Conservation (phyloP, 2,888 invertebrate genomes). For the Lacanobia oleracea region DNA sequence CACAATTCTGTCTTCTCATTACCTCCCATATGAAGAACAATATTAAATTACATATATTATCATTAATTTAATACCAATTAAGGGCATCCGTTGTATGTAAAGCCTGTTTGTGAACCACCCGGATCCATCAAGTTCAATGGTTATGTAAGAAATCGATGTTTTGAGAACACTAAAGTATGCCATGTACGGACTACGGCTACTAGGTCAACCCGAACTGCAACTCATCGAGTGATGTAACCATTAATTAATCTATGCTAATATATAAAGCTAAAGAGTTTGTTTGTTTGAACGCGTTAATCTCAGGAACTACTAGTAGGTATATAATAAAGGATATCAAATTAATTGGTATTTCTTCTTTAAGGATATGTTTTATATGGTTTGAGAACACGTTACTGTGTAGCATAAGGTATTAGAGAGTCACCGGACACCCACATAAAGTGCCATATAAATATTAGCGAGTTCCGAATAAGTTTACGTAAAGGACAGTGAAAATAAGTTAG, state of each 20-base stretch:
- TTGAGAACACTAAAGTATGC: constrained; percentile 51
- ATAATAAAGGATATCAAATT: constrained; percentile 15
- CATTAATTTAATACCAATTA: constrained; percentile 46
- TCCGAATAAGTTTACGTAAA: constrained; percentile 64
- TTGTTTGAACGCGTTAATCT: too few relatives aligned
- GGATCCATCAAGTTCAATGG: constrained; percentile 51
- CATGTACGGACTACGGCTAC: constrained; percentile 49
- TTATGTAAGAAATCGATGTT: constrained; percentile 59
- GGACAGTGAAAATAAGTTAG: constrained; percentile 74
- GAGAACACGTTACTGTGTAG: constrained; percentile 4
- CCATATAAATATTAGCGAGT: constrained; percentile 22
- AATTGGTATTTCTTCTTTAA: not conserved
- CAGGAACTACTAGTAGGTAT: too few relatives aligned
- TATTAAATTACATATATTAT: constrained; percentile 21
- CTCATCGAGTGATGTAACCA: constrained; percentile 35
- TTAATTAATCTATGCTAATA: too few relatives aligned
- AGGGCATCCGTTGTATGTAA: constrained; percentile 29
- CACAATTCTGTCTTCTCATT: constrained; percentile 11
- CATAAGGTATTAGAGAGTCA: constrained; percentile 21
- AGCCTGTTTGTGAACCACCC: constrained; percentile 53
- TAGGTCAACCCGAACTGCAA: constrained; percentile 38
- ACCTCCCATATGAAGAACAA: constrained; percentile 32
- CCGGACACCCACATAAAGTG: constrained; percentile 25
- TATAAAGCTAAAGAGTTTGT: too few relatives aligned
- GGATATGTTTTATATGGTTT: constrained; percentile 9